A percentile compares a stretch with the other conserved stretches of the same genome.
These are phyloP conservation scores for Zoanthus gigantus DNA, from an alignment of 92 coral and sea anemone genomes.

Conservation along the genomic window DNA sequence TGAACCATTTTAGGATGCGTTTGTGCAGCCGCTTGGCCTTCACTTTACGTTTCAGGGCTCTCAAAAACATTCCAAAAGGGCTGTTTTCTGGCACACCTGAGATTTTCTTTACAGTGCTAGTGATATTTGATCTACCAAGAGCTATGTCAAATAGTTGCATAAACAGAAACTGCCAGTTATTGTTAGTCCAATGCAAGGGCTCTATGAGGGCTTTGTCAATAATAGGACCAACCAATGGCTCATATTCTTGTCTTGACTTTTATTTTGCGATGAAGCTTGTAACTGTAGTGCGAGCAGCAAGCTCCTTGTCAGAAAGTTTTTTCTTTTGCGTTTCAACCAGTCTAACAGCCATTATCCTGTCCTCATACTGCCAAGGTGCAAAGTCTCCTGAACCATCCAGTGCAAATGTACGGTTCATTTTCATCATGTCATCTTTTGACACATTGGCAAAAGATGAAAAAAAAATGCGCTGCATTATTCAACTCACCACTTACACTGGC, in stretches of 20 bases:
- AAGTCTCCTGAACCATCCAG: slow-evolving; percentile 24
- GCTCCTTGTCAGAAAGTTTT: slow-evolving; percentile 45
- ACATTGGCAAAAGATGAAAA: slow-evolving; percentile 63
- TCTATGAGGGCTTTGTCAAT: slow-evolving; percentile 60
- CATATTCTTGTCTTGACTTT: slow-evolving; percentile 63
- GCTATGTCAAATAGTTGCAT: slow-evolving; percentile 37
- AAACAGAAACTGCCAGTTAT: slow-evolving; percentile 59
- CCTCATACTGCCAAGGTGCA: slow-evolving; percentile 58
- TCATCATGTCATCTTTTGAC: slow-evolving; percentile 22
- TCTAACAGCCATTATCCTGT: slow-evolving; percentile 40
- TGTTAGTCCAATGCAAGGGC: slow-evolving; percentile 62
- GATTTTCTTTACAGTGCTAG: slow-evolving; percentile 42
- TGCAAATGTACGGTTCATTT: slow-evolving; percentile 44
- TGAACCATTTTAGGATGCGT: slow-evolving; percentile 57
- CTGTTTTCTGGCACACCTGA: slow-evolving; percentile 38
- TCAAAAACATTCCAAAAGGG: slow-evolving; percentile 51
- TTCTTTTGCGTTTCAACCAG: slow-evolving; percentile 45
- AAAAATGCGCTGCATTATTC: slow-evolving; percentile 46
- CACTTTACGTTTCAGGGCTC: slow-evolving; percentile 37
- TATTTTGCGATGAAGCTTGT: slow-evolving; percentile 57
- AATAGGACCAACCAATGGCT: slow-evolving; percentile 54
- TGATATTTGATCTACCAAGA: slow-evolving; percentile 47
- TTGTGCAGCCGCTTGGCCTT: slow-evolving; percentile 58
- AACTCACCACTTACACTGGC: slow-evolving; percentile 56
- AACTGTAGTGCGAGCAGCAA: slow-evolving; percentile 50